Evolutionary conservation across 2,888 invertebrate species (phyloP).

Genomic region (Andrena bucephala): DNA sequence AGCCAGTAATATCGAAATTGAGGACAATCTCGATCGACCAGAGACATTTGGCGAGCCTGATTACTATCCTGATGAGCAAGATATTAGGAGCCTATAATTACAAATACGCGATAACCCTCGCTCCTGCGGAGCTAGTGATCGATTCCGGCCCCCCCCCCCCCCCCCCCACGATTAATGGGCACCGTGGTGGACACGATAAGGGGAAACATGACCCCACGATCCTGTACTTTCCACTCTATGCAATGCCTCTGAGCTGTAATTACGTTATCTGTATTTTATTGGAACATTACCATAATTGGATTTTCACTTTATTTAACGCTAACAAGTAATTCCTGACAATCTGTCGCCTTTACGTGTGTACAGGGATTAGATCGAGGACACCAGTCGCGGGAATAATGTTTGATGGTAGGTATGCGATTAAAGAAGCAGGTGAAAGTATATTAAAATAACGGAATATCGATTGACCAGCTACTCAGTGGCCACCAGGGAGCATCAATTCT

Average conservation of each 20-base stretch:
- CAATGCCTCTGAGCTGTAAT: conserved; percentile 38
- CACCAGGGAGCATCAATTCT: neutral
- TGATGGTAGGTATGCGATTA: neutral
- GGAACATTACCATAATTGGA: conserved; percentile 50
- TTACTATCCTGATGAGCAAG: conserved; percentile 70
- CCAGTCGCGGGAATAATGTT: neutral
- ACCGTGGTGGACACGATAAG: conserved; percentile 50
- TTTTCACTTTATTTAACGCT: conserved; percentile 37
- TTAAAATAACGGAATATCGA: conserved; percentile 12
- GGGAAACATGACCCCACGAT: conserved; percentile 51
- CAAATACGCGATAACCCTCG: conserved; percentile 68
- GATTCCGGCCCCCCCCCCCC: conserved; percentile 43
- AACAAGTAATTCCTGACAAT: conserved; percentile 13
- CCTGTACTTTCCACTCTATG: conserved; percentile 46
- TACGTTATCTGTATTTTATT: conserved; percentile 44
- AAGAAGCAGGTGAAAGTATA: conserved; percentile 4
- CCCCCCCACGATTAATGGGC: conserved; percentile 65
- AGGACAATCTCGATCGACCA: conserved; percentile 62
- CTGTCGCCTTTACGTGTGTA: neutral
- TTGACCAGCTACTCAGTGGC: neutral
- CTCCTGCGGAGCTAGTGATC: conserved; percentile 61
- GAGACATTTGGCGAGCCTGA: conserved; percentile 64
- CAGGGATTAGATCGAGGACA: neutral
- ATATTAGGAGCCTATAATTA: conserved; percentile 72
- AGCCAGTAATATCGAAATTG: conserved; percentile 54